These are phyloP conservation scores for Palythoa heliodiscus DNA, from an alignment of 92 coral and sea anemone species.

Conservation along the genomic window DNA sequence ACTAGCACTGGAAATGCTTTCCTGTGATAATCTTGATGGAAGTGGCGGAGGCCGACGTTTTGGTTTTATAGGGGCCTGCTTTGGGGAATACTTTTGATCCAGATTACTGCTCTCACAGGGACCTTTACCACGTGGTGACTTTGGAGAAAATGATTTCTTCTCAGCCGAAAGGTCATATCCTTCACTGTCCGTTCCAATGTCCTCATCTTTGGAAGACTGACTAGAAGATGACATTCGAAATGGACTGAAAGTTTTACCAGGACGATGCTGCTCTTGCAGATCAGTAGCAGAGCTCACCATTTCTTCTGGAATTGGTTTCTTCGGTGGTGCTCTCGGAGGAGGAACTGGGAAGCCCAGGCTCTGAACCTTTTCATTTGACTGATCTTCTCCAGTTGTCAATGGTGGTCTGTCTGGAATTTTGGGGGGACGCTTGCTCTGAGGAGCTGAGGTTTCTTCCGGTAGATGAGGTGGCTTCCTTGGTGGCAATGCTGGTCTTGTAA, in stretches of 20 bases:
- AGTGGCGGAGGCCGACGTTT: conserved; percentile 35
- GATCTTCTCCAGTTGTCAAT: conserved; percentile 6
- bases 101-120: background rate
- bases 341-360: conserved; percentile 28
- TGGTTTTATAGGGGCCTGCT: conserved; percentile 35
- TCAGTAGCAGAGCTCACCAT: background rate
- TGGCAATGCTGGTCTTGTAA: conserved; percentile 49
- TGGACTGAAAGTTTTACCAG: background rate
- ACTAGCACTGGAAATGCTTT: conserved; percentile 25
- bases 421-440: conserved; percentile 8
- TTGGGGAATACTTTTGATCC: conserved; percentile 20
- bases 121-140: background rate
- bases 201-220: conserved; percentile 19
- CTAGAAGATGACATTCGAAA: conserved; percentile 1
- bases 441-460: conserved; percentile 37
- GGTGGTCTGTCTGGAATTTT: conserved; percentile 21
- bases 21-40: conserved; percentile 31
- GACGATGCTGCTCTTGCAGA: background rate
- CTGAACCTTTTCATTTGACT: background rate
- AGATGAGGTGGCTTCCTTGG: conserved; percentile 50
- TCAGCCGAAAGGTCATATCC: background rate
- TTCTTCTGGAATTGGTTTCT: conserved; percentile 11
- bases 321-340: conserved; percentile 38
- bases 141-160: conserved; percentile 7
- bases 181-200: conserved; percentile 18